Percentiles rank a stretch among this genome's conserved stretches.
Evolutionary conservation across 92 coral and sea anemone genomes (phyloP).

Genomic region (Parazoanthus swiftii): DNA sequence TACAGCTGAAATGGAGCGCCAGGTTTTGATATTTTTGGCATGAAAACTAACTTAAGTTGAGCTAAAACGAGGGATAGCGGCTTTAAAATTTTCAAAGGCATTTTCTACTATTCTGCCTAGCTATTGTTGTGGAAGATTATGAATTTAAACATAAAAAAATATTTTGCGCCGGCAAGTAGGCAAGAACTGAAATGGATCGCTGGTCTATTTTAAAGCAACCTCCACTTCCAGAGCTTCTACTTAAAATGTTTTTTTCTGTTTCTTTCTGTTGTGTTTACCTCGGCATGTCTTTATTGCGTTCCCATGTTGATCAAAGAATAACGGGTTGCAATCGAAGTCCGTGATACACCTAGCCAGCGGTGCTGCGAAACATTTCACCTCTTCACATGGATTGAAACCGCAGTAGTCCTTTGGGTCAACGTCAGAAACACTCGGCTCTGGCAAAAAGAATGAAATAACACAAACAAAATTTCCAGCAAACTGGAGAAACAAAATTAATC

Average conservation of each 20-base stretch:
- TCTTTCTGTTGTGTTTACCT: conserved; percentile 42
- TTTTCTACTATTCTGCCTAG: no score
- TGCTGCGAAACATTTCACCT: conserved; percentile 61
- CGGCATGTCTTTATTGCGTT: conserved; percentile 47
- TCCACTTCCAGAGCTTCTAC: neutral
- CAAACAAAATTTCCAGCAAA: neutral
- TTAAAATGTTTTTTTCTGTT: no score
- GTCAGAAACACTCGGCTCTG: conserved; percentile 50
- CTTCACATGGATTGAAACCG: conserved; percentile 72
- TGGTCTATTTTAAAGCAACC: no score
- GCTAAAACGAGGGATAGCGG: no score
- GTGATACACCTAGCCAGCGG: conserved; percentile 61
- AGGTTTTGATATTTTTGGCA: no score
- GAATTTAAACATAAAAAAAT: no score
- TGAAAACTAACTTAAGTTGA: no score
- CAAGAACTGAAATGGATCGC: neutral
- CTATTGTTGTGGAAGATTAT: no score
- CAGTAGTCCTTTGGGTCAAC: conserved; percentile 57
- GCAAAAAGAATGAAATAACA: neutral
- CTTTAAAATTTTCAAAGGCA: no score
- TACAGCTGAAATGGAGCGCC: no score
- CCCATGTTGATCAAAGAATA: conserved; percentile 65
- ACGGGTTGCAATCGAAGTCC: conserved; percentile 69
- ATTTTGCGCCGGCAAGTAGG: neutral
- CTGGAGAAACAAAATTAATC: neutral